phyloP scores from a whole-genome alignment of 2,888 invertebrate genomes.

The Acrobasis suavella region DNA sequence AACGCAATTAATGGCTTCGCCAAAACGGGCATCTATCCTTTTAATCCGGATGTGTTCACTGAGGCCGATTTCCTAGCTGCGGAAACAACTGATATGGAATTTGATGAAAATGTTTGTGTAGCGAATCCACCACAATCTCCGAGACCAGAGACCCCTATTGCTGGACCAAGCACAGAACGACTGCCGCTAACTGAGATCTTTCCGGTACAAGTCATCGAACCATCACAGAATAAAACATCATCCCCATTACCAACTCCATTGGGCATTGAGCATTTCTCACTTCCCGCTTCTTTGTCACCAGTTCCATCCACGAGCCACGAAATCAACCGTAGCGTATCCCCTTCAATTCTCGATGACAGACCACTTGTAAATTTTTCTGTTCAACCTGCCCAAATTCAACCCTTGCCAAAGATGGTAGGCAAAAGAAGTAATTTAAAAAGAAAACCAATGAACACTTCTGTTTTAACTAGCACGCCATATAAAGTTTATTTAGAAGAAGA shows the following conservation, averaged over 20 bases:
- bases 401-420: no score
- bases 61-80: conserved; percentile 25
- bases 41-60: no score
- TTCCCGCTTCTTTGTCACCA: background rate
- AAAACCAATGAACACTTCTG: no score
- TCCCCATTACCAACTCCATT: conserved; percentile 4
- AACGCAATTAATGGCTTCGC: conserved; percentile 25
- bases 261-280: conserved; percentile 2
- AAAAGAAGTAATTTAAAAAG: no score
- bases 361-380: no score
- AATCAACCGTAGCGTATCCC: background rate
- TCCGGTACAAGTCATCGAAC: background rate
- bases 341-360: no score
- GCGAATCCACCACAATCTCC: conserved; percentile 1
- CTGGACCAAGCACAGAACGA: background rate
- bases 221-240: background rate
- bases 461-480: no score
- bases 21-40: conserved; percentile 22
- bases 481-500: no score
- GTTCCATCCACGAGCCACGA: conserved; percentile 1
- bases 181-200: background rate
- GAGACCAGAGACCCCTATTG: background rate
- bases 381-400: no score
- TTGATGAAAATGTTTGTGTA: conserved; percentile 9
- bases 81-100: conserved; percentile 6